Conservation (phyloP, 2,888 invertebrate species). For the Crossocerus cetratus region DNA sequence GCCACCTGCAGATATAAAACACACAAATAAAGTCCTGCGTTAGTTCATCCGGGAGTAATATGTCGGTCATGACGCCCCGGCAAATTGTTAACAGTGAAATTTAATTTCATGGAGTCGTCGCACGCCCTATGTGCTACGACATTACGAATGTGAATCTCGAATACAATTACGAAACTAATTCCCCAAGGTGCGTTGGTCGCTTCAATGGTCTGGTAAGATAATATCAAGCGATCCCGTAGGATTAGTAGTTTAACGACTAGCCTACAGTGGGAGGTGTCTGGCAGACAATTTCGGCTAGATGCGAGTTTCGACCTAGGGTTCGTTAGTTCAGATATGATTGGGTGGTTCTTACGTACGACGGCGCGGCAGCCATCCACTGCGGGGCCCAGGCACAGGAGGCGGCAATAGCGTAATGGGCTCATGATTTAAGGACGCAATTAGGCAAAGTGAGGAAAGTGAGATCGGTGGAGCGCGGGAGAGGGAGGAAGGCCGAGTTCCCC, state of each 20-base stretch:
- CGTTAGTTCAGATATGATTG: conserved; percentile 45
- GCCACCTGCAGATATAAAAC: too few species aligned
- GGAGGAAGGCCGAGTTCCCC: conserved; percentile 27
- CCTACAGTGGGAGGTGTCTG: conserved; percentile 34
- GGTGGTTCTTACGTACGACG: conserved; percentile 7
- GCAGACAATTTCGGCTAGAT: conserved; percentile 47
- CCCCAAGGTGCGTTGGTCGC: conserved; percentile 20
- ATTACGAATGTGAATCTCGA: too few species aligned
- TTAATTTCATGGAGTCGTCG: too few species aligned
- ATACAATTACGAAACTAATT: too few species aligned
- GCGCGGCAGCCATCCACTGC: conserved; percentile 28
- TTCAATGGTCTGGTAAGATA: conserved; percentile 28
- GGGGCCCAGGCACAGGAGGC: conserved; percentile 37
- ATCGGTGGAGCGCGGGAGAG: too few species aligned
- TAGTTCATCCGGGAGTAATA: too few species aligned
- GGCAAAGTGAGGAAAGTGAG: conserved; percentile 53
- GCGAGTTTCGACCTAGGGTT: conserved; percentile 46
- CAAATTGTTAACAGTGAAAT: too few species aligned
- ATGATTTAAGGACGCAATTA: conserved; percentile 63
- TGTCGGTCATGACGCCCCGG: too few species aligned
- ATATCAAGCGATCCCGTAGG: background rate
- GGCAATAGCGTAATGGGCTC: conserved; percentile 62
- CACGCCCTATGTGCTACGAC: too few species aligned
- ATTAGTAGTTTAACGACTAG: conserved; percentile 39
- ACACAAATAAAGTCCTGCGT: too few species aligned